phyloP scores from a whole-genome alignment of 1,140 invertebrate species.

The Sesamia nonagrioides region DNA sequence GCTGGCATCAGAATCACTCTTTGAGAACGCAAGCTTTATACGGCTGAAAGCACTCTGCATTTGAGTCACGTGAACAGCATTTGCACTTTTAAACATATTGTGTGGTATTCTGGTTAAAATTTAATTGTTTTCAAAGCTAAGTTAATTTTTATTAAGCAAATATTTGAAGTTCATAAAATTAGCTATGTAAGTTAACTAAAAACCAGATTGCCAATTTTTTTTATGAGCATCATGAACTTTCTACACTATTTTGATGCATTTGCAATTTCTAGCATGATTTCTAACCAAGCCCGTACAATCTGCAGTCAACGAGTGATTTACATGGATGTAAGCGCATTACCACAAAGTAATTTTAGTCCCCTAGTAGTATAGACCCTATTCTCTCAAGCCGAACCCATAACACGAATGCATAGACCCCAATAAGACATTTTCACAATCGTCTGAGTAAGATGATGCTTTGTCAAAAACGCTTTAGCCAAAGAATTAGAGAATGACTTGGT shows the following conservation, averaged over 20 bases:
- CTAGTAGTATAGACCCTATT: constrained; percentile 76
- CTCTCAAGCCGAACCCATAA: constrained; percentile 86
- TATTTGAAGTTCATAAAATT: not conserved
- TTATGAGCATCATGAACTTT: constrained; percentile 8
- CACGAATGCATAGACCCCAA: constrained; percentile 71
- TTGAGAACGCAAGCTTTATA: constrained; percentile 49
- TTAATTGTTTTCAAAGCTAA: no score
- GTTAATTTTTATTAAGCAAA: not conserved
- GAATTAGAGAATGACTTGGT: constrained; percentile 56
- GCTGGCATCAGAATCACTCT: constrained; percentile 52
- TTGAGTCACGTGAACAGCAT: constrained; percentile 24
- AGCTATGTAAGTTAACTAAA: not conserved
- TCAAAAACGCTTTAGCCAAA: constrained; percentile 44
- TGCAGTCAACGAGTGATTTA: constrained; percentile 50
- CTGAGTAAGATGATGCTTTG: constrained; percentile 72
- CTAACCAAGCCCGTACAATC: constrained; percentile 21
- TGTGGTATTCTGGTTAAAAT: constrained; percentile 41
- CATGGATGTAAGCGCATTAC: constrained; percentile 41
- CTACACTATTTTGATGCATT: constrained; percentile 33
- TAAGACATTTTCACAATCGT: constrained; percentile 71
- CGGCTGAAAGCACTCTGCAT: constrained; percentile 33
- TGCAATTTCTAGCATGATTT: constrained; percentile 38
- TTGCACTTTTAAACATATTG: constrained; percentile 28
- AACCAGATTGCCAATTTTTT: constrained; percentile 38
- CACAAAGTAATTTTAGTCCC: constrained; percentile 50